Evolutionary conservation across 2,888 invertebrate species (phyloP).

Genomic region (Oscheius sp.): DNA sequence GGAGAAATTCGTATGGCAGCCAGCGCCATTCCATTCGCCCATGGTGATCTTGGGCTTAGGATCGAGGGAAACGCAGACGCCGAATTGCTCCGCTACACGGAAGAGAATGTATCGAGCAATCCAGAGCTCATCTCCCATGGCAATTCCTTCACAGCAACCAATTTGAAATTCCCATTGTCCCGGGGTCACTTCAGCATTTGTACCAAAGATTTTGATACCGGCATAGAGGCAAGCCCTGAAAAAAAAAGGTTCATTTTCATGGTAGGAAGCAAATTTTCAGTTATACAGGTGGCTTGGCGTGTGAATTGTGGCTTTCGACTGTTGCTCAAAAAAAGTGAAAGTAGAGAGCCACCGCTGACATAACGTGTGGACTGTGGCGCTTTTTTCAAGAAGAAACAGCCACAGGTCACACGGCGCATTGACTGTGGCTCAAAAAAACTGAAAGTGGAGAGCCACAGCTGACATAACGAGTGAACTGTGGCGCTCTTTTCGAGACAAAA

Average conservation of each 20-base stretch:
- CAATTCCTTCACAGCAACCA: constrained; percentile 76
- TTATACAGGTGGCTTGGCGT: no score
- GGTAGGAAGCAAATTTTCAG: no score
- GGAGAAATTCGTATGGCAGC: constrained; percentile 95
- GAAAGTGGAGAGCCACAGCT: no score
- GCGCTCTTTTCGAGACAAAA: no score
- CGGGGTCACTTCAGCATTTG: constrained; percentile 81
- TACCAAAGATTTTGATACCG: constrained; percentile 90
- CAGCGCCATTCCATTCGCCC: constrained; percentile 91
- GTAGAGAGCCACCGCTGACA: no score
- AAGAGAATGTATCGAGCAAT: constrained; percentile 75
- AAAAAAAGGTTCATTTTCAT: neutral
- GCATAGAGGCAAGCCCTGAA: constrained; percentile 88
- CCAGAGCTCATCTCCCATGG: constrained; percentile 76
- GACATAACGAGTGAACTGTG: no score
- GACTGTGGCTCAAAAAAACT: no score
- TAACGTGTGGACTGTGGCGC: no score
- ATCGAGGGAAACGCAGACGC: constrained; percentile 75
- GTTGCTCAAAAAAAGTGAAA: no score
- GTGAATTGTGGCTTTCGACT: no score
- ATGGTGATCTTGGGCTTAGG: constrained; percentile 74
- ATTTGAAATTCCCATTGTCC: constrained; percentile 74
- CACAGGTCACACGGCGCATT: no score
- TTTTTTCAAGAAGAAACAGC: no score
- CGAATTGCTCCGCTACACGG: constrained; percentile 76